Base-by-base conservation (phyloP, 2,113 vertebrate species). In the Acrocephalus kingi region DNA sequence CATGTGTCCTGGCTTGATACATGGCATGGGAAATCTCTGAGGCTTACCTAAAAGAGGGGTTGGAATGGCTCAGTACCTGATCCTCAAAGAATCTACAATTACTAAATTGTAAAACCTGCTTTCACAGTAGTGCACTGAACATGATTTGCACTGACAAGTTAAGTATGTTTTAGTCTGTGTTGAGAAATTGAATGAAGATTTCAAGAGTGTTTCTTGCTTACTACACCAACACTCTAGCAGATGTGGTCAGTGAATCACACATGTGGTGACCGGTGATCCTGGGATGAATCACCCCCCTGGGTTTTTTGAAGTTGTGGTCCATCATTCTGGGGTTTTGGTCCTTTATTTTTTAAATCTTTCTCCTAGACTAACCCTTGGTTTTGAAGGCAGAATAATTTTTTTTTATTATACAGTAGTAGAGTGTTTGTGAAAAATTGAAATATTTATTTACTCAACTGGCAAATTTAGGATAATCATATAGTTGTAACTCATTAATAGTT, bases 201-300 rank as follows among this genome's bases (percentile, higher is more conserved):
- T 85, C 23, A 46, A 54, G 27, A 9, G 30, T 0, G 0, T 8
- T 39, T 74, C 61, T 82, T 87, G 30, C 39, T 79, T 21, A 14
- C 20, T 82, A 62, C 1, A 4, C 22, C 31, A 45, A 15, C 11
- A 22, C 4, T 68, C 5, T 15, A 46, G 20, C 0, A 0, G 15
- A 25, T 54, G 15, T 63, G 74, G 18, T 72, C 23, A 69, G 33
- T 33, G 61, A 79, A 82, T 63, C 35, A 58, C 28, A 37, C 11
- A 10, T 0, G 1, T 1, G 3, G 22, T 43, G 37, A 59, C 13
- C 22, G 9, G 28, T 28, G 55, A 51, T 81, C 78, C 59, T 55
- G 12, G 35, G 31, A 45, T 1, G 0, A 67, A 20, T 37, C 18
- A 74, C 6, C 8, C 33, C 7, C 9, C 13, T 1, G 2, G 10